phyloP scores from a whole-genome alignment of 1,140 invertebrate genomes.

The Adelges cooleyi region DNA sequence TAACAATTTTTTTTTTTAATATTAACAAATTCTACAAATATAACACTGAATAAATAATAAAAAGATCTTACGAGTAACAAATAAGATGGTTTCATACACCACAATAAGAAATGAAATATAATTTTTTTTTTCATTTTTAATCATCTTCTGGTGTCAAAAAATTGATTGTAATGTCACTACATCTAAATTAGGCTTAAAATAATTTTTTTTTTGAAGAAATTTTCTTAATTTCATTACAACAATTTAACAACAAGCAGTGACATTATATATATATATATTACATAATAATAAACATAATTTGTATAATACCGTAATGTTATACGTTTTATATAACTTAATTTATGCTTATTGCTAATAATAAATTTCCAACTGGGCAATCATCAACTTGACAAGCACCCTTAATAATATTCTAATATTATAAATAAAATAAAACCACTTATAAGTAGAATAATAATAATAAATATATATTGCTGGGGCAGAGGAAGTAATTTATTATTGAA shows the following conservation, averaged over 20 bases:
- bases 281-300: slow-evolving; percentile 27
- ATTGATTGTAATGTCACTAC: slow-evolving; percentile 27
- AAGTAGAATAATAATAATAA: slow-evolving; percentile 24
- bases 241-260: slow-evolving; percentile 29
- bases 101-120: slow-evolving; percentile 17
- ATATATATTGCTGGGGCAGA: slow-evolving; percentile 24
- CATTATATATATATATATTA: slow-evolving; percentile 27
- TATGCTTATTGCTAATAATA: slow-evolving; percentile 29
- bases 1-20: slow-evolving; percentile 26
- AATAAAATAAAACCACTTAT: slow-evolving; percentile 25
- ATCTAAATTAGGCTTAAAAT: slow-evolving; percentile 12
- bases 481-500: slow-evolving; percentile 13
- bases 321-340: slow-evolving; percentile 2
- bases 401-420: slow-evolving; percentile 26
- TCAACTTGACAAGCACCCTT: slow-evolving; percentile 27
- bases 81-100: slow-evolving; percentile 14
- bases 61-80: slow-evolving; percentile 27
- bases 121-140: neutral
- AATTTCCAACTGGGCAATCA: slow-evolving; percentile 25
- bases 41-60: slow-evolving; percentile 28
- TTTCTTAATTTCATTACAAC: slow-evolving; percentile 26
- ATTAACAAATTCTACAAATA: slow-evolving; percentile 27
- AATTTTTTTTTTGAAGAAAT: slow-evolving; percentile 4
- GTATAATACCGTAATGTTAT: no score
- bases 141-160: slow-evolving; percentile 23